Evolutionary conservation across 2,113 vertebrate genomes (phyloP).

Genomic region (Rafetus swinhoei): DNA sequence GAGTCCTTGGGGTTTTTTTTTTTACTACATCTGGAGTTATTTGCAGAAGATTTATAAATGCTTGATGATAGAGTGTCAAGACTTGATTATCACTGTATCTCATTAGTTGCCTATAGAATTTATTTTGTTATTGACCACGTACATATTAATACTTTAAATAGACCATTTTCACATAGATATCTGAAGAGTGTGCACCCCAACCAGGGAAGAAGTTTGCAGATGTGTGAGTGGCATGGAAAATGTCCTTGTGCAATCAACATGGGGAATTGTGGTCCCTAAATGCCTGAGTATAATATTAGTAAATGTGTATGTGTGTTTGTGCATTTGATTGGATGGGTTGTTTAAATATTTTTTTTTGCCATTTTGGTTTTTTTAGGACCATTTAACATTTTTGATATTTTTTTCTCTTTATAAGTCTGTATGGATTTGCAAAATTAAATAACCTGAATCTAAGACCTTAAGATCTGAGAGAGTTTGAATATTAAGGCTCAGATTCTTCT

Average conservation of each 20-base stretch:
- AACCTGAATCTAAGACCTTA: neutral
- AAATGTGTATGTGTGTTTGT: neutral
- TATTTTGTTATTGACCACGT: neutral
- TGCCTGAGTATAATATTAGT: accelerated
- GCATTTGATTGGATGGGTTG: neutral
- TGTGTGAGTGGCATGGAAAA: neutral
- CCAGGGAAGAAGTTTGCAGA: neutral
- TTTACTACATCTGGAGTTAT: neutral
- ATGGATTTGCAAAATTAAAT: neutral
- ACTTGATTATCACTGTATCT: neutral
- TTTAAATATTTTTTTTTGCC: neutral
- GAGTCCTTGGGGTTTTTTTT: neutral
- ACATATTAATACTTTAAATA: neutral
- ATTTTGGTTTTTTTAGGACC: neutral
- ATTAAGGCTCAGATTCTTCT: neutral
- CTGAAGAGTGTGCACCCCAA: neutral
- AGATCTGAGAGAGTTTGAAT: neutral
- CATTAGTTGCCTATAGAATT: neutral
- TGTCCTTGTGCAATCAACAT: neutral
- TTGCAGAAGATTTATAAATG: neutral
- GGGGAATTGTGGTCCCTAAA: neutral
- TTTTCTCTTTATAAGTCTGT: neutral
- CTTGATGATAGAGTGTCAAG: neutral
- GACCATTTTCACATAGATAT: neutral
- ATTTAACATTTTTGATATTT: neutral